phyloP scores from a whole-genome alignment of 2,888 invertebrate genomes.

The Drosophila hawaiiensis region DNA sequence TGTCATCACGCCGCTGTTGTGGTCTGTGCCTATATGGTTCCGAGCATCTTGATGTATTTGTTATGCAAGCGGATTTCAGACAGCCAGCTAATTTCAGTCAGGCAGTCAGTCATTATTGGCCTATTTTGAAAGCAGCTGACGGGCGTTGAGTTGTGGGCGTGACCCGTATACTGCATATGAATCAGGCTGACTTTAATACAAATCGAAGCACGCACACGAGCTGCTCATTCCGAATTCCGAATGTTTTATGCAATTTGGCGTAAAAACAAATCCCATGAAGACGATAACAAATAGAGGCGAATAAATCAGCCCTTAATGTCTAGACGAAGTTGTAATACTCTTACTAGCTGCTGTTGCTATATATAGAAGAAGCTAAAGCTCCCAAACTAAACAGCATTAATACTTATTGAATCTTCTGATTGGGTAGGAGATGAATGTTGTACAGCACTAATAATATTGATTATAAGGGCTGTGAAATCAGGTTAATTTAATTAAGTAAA shows the following conservation, averaged over 20 bases:
- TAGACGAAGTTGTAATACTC: constrained; percentile 18
- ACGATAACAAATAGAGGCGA: constrained; percentile 34
- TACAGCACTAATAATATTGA: neutral
- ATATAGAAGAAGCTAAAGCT: too few species aligned
- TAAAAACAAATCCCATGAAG: constrained; percentile 71
- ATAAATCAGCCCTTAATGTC: neutral
- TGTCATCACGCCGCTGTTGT: constrained; percentile 55
- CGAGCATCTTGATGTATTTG: constrained; percentile 24
- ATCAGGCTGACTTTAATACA: constrained; percentile 53
- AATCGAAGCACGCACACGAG: constrained; percentile 60
- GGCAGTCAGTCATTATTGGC: constrained; percentile 64
- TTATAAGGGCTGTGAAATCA: neutral
- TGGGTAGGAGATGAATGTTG: neutral
- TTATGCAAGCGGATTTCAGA: constrained; percentile 57
- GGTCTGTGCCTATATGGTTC: neutral
- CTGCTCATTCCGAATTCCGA: constrained; percentile 54
- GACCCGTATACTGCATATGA: constrained; percentile 46
- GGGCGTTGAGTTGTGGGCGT: constrained; percentile 4
- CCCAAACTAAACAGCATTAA: neutral
- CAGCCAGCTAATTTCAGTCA: constrained; percentile 63
- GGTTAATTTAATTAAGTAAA: neutral
- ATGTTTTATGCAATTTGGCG: constrained; percentile 71
- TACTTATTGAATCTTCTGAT: neutral
- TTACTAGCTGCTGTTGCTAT: neutral
- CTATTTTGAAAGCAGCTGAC: constrained; percentile 30